Conservation (phyloP, 2,888 invertebrate species). For the Lasioglossum malachurum region DNA sequence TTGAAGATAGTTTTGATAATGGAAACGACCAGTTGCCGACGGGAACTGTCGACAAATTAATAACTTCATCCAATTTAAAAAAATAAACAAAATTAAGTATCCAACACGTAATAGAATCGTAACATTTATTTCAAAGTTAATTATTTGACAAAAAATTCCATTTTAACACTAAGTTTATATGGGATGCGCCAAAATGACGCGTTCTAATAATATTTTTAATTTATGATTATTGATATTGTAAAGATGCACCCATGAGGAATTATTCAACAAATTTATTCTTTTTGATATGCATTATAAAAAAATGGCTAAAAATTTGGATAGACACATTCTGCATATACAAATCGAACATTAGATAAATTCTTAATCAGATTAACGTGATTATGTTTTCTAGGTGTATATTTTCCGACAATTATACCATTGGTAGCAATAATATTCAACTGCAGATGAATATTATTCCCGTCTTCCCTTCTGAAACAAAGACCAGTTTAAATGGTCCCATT, state of each 20-base stretch:
- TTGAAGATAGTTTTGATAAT: slow-evolving; percentile 37
- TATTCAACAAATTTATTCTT: background rate
- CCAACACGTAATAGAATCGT: background rate
- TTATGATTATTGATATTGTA: background rate
- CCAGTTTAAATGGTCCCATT: slow-evolving; percentile 37
- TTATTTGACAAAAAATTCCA: background rate
- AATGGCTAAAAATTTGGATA: background rate
- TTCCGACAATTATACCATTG: background rate
- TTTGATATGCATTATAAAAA: background rate
- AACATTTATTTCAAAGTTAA: background rate
- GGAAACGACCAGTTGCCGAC: slow-evolving; percentile 30
- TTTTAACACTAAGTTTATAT: background rate
- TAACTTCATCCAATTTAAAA: background rate
- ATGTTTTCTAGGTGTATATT: background rate
- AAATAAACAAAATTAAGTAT: background rate
- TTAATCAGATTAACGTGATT: slow-evolving; percentile 5
- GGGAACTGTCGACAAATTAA: slow-evolving; percentile 19
- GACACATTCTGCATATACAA: background rate
- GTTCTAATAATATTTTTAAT: background rate
- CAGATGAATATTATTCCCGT: background rate
- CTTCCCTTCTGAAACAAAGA: slow-evolving; percentile 16
- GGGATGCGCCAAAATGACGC: background rate
- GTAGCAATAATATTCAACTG: background rate
- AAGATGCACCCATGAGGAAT: background rate
- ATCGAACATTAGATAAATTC: background rate